A percentile compares a stretch with the other conserved stretches of the same genome.
These are phyloP conservation scores for Triplophysa bombifrons DNA, from an alignment of 2,797 vertebrate genomes.

Conservation along the genomic window DNA sequence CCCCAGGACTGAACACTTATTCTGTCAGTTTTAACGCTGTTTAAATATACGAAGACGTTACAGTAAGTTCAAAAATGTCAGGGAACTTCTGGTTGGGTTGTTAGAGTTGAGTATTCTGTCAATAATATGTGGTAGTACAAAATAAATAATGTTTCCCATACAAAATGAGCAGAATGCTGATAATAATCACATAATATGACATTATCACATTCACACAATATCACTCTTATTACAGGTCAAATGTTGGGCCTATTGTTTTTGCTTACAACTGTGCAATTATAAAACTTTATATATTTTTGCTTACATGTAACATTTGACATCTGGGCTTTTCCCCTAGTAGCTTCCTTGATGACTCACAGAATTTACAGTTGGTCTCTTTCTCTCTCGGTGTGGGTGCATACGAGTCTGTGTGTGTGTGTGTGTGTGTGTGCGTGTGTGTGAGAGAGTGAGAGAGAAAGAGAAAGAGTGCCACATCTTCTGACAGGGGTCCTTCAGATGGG, in stretches of 20 bases:
- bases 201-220: too few species aligned
- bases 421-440: not conserved
- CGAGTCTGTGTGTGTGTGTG: not conserved
- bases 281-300: not conserved
- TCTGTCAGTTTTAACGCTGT: slow-evolving; percentile 78
- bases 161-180: not conserved
- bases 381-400: too few species aligned
- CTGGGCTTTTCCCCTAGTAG: not conserved
- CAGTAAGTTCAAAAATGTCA: slow-evolving; percentile 12
- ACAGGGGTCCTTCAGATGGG: slow-evolving; percentile 63
- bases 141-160: not conserved
- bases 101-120: slow-evolving; percentile 37
- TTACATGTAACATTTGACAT: slow-evolving; percentile 12
- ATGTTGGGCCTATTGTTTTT: not conserved
- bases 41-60: slow-evolving; percentile 68
- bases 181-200: too few species aligned
- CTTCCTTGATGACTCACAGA: slow-evolving; percentile 10
- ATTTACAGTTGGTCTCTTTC: slow-evolving; percentile 13
- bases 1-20: slow-evolving; percentile 75
- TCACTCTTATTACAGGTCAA: too few species aligned
- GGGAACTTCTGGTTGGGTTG: slow-evolving; percentile 27
- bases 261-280: not conserved
- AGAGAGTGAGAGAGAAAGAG: slow-evolving; percentile 20
- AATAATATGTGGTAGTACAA: not conserved
- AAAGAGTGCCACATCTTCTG: slow-evolving; percentile 37